Percentiles rank a stretch among this genome's conserved stretches.
phyloP scores from a whole-genome alignment of 2,888 invertebrate species.

The Ashinkailepas kermadecensis region DNA sequence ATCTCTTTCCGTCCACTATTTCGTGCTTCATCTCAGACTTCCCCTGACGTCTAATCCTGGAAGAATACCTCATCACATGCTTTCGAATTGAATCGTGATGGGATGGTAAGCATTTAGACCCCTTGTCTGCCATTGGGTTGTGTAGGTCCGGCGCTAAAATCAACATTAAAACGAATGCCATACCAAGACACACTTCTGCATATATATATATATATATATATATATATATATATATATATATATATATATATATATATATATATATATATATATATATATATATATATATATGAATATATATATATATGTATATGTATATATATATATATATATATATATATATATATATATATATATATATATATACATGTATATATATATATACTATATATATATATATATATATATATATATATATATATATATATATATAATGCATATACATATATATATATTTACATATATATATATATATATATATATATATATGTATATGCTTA shows the following conservation, averaged over 20 bases:
- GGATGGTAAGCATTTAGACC: too few relatives aligned
- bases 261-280: slow-evolving; percentile 8
- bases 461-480: background rate
- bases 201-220: background rate
- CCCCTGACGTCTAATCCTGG: too few relatives aligned
- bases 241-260: background rate
- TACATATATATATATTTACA: too few relatives aligned
- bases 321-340: background rate
- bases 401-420: background rate
- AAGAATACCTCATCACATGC: too few relatives aligned
- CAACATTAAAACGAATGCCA: background rate
- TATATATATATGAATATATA: background rate
- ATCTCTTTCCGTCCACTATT: too few relatives aligned
- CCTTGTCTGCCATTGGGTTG: too few relatives aligned
- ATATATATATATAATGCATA: slow-evolving; percentile 18
- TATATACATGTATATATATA: background rate
- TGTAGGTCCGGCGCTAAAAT: background rate
- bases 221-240: slow-evolving; percentile 2
- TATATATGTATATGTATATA: background rate
- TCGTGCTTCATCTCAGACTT: too few relatives aligned
- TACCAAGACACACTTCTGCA: too few relatives aligned
- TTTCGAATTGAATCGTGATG: too few relatives aligned
- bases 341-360: slow-evolving; percentile 8
- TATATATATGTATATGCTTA: background rate
- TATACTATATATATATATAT: slow-evolving; percentile 3